These are phyloP conservation scores for Harpagoxenus sublaevis DNA, from an alignment of 2,888 invertebrate species.

Conservation along the genomic window DNA sequence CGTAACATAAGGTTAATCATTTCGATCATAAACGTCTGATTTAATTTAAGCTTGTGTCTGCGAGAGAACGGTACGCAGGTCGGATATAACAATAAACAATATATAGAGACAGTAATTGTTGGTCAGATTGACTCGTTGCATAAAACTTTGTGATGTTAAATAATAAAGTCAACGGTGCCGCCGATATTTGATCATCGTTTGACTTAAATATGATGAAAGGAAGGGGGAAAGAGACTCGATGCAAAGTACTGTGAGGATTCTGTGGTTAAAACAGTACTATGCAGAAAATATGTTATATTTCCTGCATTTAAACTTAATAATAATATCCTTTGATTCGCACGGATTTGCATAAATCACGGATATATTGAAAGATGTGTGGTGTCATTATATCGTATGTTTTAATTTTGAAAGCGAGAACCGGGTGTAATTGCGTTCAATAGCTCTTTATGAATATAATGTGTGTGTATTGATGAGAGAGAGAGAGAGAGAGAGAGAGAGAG, in stretches of 20 bases:
- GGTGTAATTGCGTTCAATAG: constrained; percentile 28
- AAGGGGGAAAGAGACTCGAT: neutral
- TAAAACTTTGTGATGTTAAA: constrained; percentile 4
- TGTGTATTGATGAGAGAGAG: neutral
- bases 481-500: neutral
- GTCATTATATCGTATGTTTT: constrained; percentile 8
- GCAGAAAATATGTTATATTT: constrained; percentile 34
- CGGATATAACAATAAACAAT: constrained; percentile 7
- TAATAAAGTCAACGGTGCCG: constrained; percentile 6
- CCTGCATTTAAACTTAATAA: constrained; percentile 25
- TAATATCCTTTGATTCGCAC: constrained; percentile 26
- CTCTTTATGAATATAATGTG: constrained; percentile 26
- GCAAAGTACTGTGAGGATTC: neutral
- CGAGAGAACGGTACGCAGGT: neutral
- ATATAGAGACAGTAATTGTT: constrained; percentile 11
- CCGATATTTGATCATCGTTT: constrained; percentile 27
- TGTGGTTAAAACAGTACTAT: constrained; percentile 5
- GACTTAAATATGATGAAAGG: constrained; percentile 18
- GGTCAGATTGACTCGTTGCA: constrained; percentile 11
- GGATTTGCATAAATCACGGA: constrained; percentile 20
- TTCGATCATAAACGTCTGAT: neutral
- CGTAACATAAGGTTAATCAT: neutral
- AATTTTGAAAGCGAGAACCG: constrained; percentile 31
- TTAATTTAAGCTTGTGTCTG: neutral
- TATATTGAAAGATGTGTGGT: constrained; percentile 16